Conservation (phyloP, 2,797 vertebrate species). For the Apogon hyalosoma region DNA sequence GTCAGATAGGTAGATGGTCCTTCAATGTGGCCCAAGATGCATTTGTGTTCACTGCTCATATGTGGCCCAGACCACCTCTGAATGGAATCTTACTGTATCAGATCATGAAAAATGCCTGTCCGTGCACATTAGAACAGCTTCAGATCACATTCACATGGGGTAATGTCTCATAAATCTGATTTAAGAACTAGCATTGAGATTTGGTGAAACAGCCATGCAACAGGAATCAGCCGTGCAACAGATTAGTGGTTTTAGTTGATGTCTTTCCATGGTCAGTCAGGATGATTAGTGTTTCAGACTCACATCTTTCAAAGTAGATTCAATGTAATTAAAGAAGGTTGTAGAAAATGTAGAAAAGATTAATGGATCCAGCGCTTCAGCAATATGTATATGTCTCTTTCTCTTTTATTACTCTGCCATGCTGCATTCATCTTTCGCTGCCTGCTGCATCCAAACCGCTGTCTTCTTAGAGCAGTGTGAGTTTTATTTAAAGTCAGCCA, state of each 20-base stretch:
- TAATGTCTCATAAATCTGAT: background rate
- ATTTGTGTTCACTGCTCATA: too few relatives aligned
- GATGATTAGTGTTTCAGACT: slow-evolving; percentile 32
- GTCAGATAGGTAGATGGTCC: too few relatives aligned
- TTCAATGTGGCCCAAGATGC: too few relatives aligned
- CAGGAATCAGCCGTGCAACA: slow-evolving; percentile 1
- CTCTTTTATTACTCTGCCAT: slow-evolving; percentile 24
- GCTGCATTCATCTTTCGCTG: slow-evolving; percentile 34
- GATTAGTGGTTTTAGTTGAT: slow-evolving; percentile 17
- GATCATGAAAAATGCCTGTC: too few relatives aligned
- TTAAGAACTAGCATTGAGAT: background rate
- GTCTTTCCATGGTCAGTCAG: slow-evolving; percentile 16
- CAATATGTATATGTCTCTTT: slow-evolving; percentile 32
- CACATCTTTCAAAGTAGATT: slow-evolving; percentile 34
- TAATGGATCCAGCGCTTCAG: slow-evolving; percentile 26
- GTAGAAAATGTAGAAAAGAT: slow-evolving; percentile 35
- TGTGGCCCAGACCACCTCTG: too few relatives aligned
- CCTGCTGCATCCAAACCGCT: slow-evolving; percentile 11
- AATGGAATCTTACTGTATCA: too few relatives aligned
- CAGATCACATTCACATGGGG: background rate
- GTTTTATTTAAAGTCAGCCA: slow-evolving; percentile 2
- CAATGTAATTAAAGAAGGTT: slow-evolving; percentile 29
- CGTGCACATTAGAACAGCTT: background rate
- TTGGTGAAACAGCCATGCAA: background rate
- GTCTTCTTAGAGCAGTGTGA: background rate